Evolutionary conservation across 2,113 vertebrate genomes (phyloP).

Genomic region (Xenus cinereus): DNA sequence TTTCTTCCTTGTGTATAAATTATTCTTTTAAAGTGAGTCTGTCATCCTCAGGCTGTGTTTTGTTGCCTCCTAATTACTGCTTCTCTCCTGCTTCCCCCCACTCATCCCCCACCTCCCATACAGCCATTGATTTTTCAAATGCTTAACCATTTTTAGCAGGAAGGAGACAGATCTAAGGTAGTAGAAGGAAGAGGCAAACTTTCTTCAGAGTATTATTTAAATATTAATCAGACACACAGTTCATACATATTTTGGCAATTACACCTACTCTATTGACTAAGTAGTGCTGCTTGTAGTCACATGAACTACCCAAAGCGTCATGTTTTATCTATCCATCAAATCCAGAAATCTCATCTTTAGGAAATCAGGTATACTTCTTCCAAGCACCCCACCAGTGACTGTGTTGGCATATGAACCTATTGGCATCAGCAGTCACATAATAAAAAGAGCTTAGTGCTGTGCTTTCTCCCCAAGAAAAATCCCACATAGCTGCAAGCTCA

Average conservation of each 20-base stretch:
- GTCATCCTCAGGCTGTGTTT: conserved; percentile 10
- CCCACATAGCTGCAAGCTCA: background rate
- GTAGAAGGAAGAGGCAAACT: background rate
- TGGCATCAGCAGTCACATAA: background rate
- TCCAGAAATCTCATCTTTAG: background rate
- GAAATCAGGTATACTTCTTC: background rate
- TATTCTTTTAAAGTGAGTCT: conserved; percentile 17
- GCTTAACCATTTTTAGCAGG: background rate
- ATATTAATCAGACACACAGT: background rate
- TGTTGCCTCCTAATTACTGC: background rate
- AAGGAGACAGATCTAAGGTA: background rate
- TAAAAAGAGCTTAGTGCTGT: background rate
- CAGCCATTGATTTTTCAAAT: background rate
- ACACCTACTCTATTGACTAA: background rate
- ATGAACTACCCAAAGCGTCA: background rate
- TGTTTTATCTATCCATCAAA: background rate
- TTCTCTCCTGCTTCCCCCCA: background rate
- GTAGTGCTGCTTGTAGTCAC: background rate
- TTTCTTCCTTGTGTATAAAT: background rate
- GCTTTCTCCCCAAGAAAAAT: background rate
- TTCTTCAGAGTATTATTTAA: background rate
- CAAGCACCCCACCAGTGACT: background rate
- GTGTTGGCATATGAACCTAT: background rate
- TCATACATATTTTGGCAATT: background rate
- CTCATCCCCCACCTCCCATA: accelerated